These are phyloP conservation scores for Probaryconus sp. DNA, from an alignment of 1,140 invertebrate species.

Conservation along the genomic window DNA sequence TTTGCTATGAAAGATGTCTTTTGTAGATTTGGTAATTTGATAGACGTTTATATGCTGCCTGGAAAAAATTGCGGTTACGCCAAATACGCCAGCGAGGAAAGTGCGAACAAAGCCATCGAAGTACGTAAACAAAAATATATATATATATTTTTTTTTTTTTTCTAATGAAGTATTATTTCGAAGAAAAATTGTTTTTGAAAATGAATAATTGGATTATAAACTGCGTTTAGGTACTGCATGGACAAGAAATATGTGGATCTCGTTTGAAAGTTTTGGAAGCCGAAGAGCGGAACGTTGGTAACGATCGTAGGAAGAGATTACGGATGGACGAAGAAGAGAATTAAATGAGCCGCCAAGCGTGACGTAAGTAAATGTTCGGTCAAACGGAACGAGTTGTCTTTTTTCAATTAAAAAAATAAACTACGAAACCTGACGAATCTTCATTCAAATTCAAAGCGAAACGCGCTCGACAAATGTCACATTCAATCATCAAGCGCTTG, in stretches of 20 bases:
- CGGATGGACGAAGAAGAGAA: conserved; percentile 78
- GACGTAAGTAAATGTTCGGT: conserved; percentile 77
- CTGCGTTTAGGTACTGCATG: conserved; percentile 83
- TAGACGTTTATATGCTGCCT: conserved; percentile 92
- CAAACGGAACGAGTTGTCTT: no score
- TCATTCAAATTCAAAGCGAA: no score
- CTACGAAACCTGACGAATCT: no score
- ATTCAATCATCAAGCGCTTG: no score
- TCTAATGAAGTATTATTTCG: background rate
- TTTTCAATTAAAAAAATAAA: no score
- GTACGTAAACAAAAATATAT: no score
- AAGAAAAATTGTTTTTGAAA: no score
- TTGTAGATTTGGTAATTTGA: conserved; percentile 94
- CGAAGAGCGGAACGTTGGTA: conserved; percentile 84
- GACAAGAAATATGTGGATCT: conserved; percentile 89
- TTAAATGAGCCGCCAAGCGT: conserved; percentile 66
- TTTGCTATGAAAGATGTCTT: conserved; percentile 92
- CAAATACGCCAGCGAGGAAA: conserved; percentile 88
- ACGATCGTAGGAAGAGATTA: conserved; percentile 79
- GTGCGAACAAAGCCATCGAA: conserved; percentile 88
- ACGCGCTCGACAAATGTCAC: no score
- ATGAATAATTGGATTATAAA: no score
- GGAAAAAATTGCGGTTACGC: conserved; percentile 95
- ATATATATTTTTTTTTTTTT: no score
- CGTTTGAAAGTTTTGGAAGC: conserved; percentile 93